A percentile compares a stretch with the other conserved stretches of the same genome.
phyloP scores from a whole-genome alignment of 2,888 invertebrate species.

The Drosophila austrosaltans region DNA sequence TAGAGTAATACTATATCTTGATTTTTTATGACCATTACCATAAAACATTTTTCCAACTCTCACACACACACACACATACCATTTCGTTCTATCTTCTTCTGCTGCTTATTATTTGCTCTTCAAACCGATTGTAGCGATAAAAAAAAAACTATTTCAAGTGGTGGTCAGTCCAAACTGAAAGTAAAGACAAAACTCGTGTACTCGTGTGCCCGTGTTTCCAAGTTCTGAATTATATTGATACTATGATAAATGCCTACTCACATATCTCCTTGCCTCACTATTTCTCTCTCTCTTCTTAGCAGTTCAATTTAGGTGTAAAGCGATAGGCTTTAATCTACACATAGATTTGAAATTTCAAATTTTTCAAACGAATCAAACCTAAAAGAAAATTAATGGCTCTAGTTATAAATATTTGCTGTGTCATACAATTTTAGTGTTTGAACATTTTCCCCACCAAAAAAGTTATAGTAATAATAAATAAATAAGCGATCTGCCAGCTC shows the following conservation, averaged over 20 bases:
- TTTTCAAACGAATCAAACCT: neutral
- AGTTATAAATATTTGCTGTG: conserved; percentile 21
- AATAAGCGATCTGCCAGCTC: neutral
- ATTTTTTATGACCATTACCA: conserved; percentile 65
- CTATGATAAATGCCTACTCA: conserved; percentile 7
- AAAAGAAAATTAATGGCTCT: conserved; percentile 40
- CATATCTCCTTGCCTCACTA: neutral
- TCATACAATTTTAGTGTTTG: conserved; percentile 33
- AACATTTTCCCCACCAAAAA: neutral
- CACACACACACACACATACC: neutral
- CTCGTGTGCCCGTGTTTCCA: too few relatives aligned
- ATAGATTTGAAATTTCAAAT: conserved; percentile 15
- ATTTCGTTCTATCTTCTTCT: neutral
- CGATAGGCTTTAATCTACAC: conserved; percentile 27
- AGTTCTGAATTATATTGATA: too few relatives aligned
- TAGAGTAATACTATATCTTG: conserved; percentile 5
- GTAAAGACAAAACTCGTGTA: too few relatives aligned
- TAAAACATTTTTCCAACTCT: conserved; percentile 33
- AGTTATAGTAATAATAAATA: neutral
- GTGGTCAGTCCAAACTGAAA: too few relatives aligned
- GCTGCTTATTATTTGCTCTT: conserved; percentile 38
- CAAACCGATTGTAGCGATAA: conserved; percentile 9
- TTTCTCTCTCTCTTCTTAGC: neutral
- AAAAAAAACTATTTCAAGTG: conserved; percentile 9
- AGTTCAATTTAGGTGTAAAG: conserved; percentile 19